These are phyloP conservation scores for Oxystoma pomonae DNA, from an alignment of 2,888 invertebrate species.

Conservation along the genomic window DNA sequence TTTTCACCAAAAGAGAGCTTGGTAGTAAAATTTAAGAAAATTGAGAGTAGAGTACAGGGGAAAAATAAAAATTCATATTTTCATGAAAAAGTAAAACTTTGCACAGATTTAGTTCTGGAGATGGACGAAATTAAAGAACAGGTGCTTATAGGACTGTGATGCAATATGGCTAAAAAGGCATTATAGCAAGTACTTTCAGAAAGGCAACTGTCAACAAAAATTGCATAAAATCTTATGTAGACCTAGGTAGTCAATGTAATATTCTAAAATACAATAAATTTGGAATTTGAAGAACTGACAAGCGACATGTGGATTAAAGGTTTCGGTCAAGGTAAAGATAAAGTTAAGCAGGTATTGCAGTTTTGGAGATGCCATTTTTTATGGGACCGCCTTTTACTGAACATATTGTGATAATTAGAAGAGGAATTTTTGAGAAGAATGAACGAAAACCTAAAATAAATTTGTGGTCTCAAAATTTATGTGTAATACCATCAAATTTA, in stretches of 20 bases:
- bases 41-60: not conserved
- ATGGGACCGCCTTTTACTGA: slow-evolving; percentile 5
- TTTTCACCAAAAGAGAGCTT: slow-evolving; percentile 3
- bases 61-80: slow-evolving; percentile 1
- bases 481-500: not conserved
- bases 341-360: not conserved
- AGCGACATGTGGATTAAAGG: not conserved
- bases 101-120: not conserved
- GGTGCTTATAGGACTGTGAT: not conserved
- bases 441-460: slow-evolving; percentile 1
- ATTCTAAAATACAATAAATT: not conserved
- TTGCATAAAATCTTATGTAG: not conserved
- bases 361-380: slow-evolving; percentile 2
- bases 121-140: not conserved
- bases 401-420: not conserved
- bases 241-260: slow-evolving; percentile 3
- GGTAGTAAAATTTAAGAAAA: not conserved
- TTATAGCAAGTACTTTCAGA: not conserved
- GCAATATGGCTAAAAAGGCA: not conserved
- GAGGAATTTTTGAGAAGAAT: slow-evolving; percentile 1
- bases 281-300: not conserved
- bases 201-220: not conserved
- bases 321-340: not conserved
- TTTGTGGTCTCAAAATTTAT: not conserved
- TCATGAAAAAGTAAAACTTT: not conserved